Conservation (phyloP, 2,888 invertebrate species). For the Macrosoma leucophasiata region DNA sequence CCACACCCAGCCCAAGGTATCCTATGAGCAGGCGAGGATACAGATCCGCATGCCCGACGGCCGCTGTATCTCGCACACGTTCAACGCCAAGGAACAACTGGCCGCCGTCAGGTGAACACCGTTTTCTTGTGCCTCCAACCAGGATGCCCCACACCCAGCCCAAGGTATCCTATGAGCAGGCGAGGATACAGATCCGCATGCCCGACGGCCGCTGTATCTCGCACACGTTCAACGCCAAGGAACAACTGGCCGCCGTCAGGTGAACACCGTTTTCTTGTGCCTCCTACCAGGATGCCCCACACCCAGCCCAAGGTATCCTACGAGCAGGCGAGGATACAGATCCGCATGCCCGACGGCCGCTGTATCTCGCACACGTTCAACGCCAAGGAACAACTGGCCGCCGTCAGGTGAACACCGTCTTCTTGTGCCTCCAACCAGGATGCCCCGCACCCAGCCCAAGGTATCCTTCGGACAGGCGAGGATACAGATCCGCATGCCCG, state of each 20-base stretch:
- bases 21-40: slow-evolving; percentile 54
- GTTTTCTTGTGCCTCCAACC: too few relatives aligned
- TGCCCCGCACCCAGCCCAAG: slow-evolving; percentile 37
- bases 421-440: too few relatives aligned
- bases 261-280: too few relatives aligned
- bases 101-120: slow-evolving; percentile 89
- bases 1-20: slow-evolving; percentile 40
- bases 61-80: slow-evolving; percentile 54
- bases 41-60: slow-evolving; percentile 58
- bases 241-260: slow-evolving; percentile 92
- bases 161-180: slow-evolving; percentile 46
- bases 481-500: slow-evolving; percentile 53
- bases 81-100: slow-evolving; percentile 88
- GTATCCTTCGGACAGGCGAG: slow-evolving; percentile 51
- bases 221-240: slow-evolving; percentile 81
- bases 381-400: slow-evolving; percentile 91
- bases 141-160: too few relatives aligned
- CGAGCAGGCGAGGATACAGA: slow-evolving; percentile 54
- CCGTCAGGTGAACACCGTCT: slow-evolving; percentile 87
- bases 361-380: slow-evolving; percentile 69
- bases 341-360: slow-evolving; percentile 54
- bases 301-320: slow-evolving; percentile 45
- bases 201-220: slow-evolving; percentile 57
- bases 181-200: slow-evolving; percentile 53
- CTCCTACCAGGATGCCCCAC: too few relatives aligned